phyloP scores from a whole-genome alignment of 2,113 vertebrate species.

The Thunnus thynnus region DNA sequence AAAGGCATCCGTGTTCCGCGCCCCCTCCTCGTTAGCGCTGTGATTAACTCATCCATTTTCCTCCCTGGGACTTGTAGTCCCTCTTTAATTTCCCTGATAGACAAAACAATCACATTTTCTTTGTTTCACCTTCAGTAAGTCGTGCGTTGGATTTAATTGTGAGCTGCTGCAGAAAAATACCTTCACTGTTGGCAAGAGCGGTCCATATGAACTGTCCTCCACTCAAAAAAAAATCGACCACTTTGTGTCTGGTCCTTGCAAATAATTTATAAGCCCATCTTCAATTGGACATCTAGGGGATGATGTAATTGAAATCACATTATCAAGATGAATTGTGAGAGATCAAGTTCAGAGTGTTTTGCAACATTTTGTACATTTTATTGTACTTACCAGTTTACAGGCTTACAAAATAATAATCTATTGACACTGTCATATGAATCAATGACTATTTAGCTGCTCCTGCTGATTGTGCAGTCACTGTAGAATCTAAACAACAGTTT shows the following conservation, averaged over 20 bases:
- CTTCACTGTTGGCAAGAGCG: not conserved
- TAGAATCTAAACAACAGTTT: not conserved
- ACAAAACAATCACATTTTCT: slow-evolving; percentile 57
- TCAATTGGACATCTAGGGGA: not conserved
- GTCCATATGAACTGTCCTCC: not conserved
- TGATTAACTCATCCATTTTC: slow-evolving; percentile 76
- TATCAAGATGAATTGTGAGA: not conserved
- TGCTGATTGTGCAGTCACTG: not conserved
- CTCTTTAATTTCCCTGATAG: slow-evolving; percentile 62
- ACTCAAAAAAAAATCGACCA: not conserved
- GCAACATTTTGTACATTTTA: not conserved
- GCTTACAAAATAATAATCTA: not conserved
- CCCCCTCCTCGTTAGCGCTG: slow-evolving; percentile 55
- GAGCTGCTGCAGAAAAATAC: slow-evolving; percentile 18
- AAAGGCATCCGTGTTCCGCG: slow-evolving; percentile 44
- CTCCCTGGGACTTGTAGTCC: slow-evolving; percentile 56
- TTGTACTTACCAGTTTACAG: not conserved
- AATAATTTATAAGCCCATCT: not conserved
- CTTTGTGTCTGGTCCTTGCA: not conserved
- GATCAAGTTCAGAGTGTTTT: not conserved
- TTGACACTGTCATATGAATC: slow-evolving; percentile 12
- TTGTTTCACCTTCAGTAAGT: slow-evolving; percentile 34
- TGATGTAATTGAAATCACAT: not conserved
- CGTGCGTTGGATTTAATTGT: slow-evolving; percentile 35
- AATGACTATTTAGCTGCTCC: not conserved